Evolutionary conservation across 2,797 vertebrate genomes (phyloP).

Genomic region (Melopsittacus undulatus): DNA sequence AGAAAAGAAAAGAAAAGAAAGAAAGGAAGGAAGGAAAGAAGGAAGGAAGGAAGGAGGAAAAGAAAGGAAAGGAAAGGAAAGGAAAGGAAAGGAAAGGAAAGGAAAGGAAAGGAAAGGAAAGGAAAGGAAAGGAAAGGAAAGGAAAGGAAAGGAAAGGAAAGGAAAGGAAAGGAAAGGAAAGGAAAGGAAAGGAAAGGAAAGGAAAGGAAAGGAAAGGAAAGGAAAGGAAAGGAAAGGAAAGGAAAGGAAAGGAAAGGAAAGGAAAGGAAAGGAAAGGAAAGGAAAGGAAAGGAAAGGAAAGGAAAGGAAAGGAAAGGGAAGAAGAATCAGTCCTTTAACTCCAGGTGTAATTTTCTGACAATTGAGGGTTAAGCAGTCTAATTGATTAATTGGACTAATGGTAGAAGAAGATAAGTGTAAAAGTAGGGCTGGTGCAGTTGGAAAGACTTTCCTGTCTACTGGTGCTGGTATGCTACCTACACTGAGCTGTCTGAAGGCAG

Average conservation of each 20-base stretch:
- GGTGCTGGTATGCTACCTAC: background rate
- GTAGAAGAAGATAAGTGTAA: background rate
- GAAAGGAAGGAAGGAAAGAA: too few relatives aligned
- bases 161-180: fast-evolving
- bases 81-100: too few relatives aligned
- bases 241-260: too few relatives aligned
- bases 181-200: fast-evolving
- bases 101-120: too few relatives aligned
- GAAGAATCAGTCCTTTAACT: background rate
- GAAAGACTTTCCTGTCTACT: background rate
- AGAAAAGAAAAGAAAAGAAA: too few relatives aligned
- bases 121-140: too few relatives aligned
- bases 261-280: background rate
- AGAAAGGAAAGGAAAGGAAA: too few relatives aligned
- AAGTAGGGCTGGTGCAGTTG: background rate
- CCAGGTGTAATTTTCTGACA: background rate
- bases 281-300: fast-evolving
- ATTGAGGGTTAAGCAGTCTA: background rate
- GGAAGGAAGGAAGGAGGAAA: too few relatives aligned
- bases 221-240: too few relatives aligned
- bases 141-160: background rate
- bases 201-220: too few relatives aligned
- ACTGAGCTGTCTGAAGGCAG: background rate
- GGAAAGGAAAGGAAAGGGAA: fast-evolving
- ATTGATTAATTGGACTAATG: background rate